Conservation (phyloP, 2,113 vertebrate genomes). For the Nestor notabilis region DNA sequence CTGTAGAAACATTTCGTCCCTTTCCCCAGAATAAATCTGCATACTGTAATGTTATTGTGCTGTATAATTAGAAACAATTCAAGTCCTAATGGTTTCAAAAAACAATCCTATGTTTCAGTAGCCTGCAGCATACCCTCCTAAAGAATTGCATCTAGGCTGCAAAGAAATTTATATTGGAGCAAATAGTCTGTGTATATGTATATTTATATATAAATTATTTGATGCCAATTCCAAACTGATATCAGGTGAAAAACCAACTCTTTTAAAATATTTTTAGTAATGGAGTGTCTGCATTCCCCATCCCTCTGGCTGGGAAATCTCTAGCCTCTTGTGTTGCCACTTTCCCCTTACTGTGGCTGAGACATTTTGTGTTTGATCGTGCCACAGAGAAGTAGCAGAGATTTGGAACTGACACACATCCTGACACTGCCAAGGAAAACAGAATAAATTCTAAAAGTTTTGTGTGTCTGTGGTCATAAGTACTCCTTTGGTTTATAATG, state of each 20-base stretch:
- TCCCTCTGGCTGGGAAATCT: background rate
- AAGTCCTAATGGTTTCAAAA: background rate
- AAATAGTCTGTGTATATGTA: background rate
- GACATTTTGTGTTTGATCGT: rapidly evolving
- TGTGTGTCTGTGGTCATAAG: background rate
- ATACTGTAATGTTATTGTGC: background rate
- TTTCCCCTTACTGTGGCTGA: background rate
- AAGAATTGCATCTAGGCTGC: background rate
- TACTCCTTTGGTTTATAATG: background rate
- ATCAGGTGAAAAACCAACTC: background rate
- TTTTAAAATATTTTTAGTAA: background rate
- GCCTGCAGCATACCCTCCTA: background rate
- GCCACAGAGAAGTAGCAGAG: background rate
- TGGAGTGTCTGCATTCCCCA: background rate
- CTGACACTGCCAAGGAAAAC: background rate
- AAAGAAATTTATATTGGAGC: background rate
- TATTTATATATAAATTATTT: background rate
- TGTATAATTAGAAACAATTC: background rate
- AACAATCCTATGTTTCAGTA: background rate
- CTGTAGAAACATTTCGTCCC: background rate
- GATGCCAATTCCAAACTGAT: background rate
- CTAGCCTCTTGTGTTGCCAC: rapidly evolving
- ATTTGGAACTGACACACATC: rapidly evolving
- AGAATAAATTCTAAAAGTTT: background rate
- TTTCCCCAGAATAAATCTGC: background rate